A percentile compares a stretch with the other conserved stretches of the same genome.
Evolutionary conservation across 2,888 invertebrate species (phyloP).

Genomic region (Coelopa pilipes): DNA sequence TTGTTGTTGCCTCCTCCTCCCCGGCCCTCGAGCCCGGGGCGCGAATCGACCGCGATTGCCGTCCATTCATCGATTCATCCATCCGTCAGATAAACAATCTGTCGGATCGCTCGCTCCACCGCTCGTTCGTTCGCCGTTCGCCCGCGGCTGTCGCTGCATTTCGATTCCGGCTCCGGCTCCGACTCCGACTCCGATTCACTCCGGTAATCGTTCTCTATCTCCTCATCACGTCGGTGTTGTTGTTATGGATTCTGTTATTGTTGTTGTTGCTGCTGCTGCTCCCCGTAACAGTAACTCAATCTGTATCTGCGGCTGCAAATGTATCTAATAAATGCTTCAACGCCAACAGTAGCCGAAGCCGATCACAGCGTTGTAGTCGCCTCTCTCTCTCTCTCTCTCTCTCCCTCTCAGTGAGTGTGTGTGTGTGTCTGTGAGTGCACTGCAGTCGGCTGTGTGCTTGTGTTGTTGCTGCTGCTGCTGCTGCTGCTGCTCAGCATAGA

Average conservation of each 20-base stretch:
- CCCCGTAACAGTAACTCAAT: too few species aligned
- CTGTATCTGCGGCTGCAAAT: neutral
- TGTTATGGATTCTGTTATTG: neutral
- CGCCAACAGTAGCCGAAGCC: too few species aligned
- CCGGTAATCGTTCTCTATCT: too few species aligned
- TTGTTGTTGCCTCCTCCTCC: neutral
- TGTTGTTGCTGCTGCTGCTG: too few species aligned
- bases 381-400: too few species aligned
- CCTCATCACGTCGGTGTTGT: too few species aligned
- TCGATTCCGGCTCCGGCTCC: too few species aligned
- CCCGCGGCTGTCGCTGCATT: neutral
- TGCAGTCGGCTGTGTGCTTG: too few species aligned
- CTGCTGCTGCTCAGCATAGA: too few species aligned
- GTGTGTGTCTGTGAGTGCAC: conserved; percentile 1
- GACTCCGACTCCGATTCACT: too few species aligned
- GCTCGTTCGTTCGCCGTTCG: conserved; percentile 15
- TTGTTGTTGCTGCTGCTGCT: neutral
- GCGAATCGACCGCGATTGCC: neutral
- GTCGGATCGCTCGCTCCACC: conserved; percentile 21
- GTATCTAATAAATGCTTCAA: neutral
- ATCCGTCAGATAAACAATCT: conserved; percentile 28
- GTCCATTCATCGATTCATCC: conserved; percentile 9
- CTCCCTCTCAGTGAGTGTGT: too few species aligned
- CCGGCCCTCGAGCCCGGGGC: neutral
- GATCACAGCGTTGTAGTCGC: too few species aligned